Conservation (phyloP, 2,113 vertebrate species). For the Nothobranchius furzeri region DNA sequence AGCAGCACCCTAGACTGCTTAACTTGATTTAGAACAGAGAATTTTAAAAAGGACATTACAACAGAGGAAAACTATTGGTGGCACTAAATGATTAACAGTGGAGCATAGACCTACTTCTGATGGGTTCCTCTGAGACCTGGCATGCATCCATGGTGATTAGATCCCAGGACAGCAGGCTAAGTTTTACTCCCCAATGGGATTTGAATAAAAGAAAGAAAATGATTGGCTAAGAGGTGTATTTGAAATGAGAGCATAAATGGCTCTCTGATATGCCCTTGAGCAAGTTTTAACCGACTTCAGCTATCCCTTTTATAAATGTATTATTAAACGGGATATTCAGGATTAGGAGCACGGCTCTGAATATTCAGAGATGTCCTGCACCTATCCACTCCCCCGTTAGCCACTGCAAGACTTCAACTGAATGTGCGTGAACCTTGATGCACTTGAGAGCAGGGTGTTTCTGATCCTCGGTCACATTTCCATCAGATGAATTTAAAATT, state of each 20-base stretch:
- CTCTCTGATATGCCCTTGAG: constrained; percentile 13
- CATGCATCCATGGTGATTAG: constrained; percentile 26
- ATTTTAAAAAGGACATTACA: background rate
- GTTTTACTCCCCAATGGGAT: constrained; percentile 18
- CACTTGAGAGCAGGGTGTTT: constrained; percentile 2
- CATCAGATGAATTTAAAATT: constrained; percentile 24
- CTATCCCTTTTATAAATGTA: background rate
- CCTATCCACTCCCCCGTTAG: background rate
- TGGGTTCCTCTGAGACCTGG: constrained; percentile 27
- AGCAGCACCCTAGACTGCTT: constrained; percentile 28
- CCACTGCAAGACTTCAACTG: background rate
- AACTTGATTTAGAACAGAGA: constrained; percentile 5
- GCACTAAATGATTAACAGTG: constrained; percentile 19
- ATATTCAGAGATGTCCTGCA: constrained; percentile 1
- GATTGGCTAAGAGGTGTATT: constrained; percentile 19
- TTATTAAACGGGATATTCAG: background rate
- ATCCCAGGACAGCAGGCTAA: constrained; percentile 30
- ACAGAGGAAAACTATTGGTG: constrained; percentile 4
- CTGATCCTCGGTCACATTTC: constrained; percentile 16
- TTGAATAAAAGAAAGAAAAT: constrained; percentile 13
- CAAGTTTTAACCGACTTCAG: background rate
- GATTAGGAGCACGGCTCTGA: background rate
- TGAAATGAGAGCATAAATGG: constrained; percentile 17
- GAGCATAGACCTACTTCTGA: constrained; percentile 50
- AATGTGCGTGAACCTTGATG: background rate